Evolutionary conservation across 2,888 invertebrate genomes (phyloP), one percentile per base, ranked within the genome.

Genomic region (Drosophila infuscata): DNA sequence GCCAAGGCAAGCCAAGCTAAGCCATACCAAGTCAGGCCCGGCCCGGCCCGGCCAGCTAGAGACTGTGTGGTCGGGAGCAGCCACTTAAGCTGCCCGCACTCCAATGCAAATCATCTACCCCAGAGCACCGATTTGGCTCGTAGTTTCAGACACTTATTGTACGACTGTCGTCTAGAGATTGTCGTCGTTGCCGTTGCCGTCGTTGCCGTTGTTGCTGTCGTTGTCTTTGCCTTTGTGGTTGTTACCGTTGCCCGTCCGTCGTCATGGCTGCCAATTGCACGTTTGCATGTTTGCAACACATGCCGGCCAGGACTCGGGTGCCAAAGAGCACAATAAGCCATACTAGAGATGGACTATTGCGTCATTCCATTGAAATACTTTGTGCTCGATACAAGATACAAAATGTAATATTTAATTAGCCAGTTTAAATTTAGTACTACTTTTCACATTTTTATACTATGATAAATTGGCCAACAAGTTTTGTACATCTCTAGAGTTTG

Each of bases 101-200:
- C 70, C 76, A 76, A 88, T 85, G 85, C 84, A 84, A 84, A 84
- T 88, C 79, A 83, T 81, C 79, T 85, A 74, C 72, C 79, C 83
- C 88, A 76, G 66, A 79, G 88, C 83, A 73, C 61, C 68, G 85
- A 88, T 85, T 88, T 79, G 68, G 83, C 70, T 71, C 68, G 74
- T 74, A 73, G 56, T 85, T 79, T 83, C 69, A 66, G 79, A 77
- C 83, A 85, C 83, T 85, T 75, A 82, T 81, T 85, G 81, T 74
- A 38, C 67, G 67, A 76, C 83, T 72, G 76, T 54, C 72, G 74
- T 76, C 79, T 79, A 30, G 79, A 78, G 78, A 78, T 68, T 78
- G 74, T 43, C 49, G 64, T 58, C 43, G 59, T 29, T 38, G 65
- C 46, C 12, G 36, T 15, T 36, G 36, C 0, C 2, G 25, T 2